Conservation (phyloP, 2,113 vertebrate species). For the Proteles cristata region DNA sequence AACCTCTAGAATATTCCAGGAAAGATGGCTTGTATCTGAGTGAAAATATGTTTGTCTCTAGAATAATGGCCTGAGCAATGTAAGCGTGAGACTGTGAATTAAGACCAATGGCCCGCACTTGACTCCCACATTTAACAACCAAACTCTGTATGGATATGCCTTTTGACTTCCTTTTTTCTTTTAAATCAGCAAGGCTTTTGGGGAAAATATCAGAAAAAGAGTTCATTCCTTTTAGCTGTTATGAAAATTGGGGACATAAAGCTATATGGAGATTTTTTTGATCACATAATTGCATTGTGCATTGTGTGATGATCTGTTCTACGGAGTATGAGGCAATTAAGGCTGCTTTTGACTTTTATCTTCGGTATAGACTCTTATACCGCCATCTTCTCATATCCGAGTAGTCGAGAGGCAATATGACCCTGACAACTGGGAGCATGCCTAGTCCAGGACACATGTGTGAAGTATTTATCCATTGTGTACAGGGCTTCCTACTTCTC, state of each 20-base stretch:
- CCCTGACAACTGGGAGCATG: background rate
- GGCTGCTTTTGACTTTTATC: background rate
- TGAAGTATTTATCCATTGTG: background rate
- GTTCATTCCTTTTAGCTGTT: background rate
- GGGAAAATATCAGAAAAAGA: background rate
- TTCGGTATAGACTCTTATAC: background rate
- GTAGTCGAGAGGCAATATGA: background rate
- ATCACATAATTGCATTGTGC: background rate
- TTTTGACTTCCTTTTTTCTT: background rate
- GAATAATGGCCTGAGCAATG: conserved; percentile 49
- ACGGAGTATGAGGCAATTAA: background rate
- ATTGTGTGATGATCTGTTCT: background rate
- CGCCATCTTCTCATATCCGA: background rate
- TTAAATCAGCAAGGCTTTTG: background rate
- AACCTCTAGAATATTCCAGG: conserved; percentile 48
- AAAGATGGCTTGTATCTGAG: conserved; percentile 35
- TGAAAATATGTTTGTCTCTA: conserved; percentile 64
- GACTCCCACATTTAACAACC: conserved; percentile 25
- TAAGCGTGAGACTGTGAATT: conserved; percentile 12
- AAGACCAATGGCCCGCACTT: conserved; percentile 35
- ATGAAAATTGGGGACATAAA: background rate
- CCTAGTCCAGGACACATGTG: background rate
- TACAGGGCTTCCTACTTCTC: background rate
- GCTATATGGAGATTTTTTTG: background rate
- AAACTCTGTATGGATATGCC: background rate